Base-by-base conservation (phyloP, 2,113 vertebrate species). In the Aegithalos caudatus region DNA sequence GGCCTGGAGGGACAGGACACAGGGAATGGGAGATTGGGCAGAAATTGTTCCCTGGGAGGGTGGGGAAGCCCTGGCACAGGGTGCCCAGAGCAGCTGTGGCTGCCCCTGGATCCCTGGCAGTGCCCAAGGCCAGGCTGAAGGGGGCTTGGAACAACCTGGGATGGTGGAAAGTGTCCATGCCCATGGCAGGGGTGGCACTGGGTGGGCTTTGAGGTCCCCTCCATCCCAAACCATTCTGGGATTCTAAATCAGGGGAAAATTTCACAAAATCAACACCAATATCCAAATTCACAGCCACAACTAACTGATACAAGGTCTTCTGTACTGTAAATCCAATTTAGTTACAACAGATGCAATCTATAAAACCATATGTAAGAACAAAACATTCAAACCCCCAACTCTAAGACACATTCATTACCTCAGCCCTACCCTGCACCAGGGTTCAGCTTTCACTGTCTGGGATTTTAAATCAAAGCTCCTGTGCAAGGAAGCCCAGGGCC, bases 141-240 rank as follows among this genome's bases (percentile, higher is more conserved):
- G 45, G 66, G 67, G 27, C 10, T 44, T 3, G 67, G 58, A 65
- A 42, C 29, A 35, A 2, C 42, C 50, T 74, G 70, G 42, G 60
- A 12, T 2, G 14, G 42, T 57, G 60, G 60, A 2, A 85, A 60
- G 44, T 29, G 61, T 57, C 35, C 42, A 35, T 85, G 42, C n/a
- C 40, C 42, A 29, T 40, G 60, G 35, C 42, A 29, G 35, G 10
- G 35, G 6, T 38, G 28, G 58, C 0, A 56, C 6, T 11, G 29
- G 13, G 6, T 66, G 61, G 1, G 7, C 4, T 74, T 48, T 14
- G 11, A 50, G 5, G 25, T 42, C 2, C 9, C 19, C 0, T 58
- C 44, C 51, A 57, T 12, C 16, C 17, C 31, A 40, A 35, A 65
- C 24, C 9, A 66, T 1, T 29, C 7, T 66, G 35, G 6, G 16